phyloP scores from a whole-genome alignment of 2,888 invertebrate genomes.

The Bruchidius siliquastri region DNA sequence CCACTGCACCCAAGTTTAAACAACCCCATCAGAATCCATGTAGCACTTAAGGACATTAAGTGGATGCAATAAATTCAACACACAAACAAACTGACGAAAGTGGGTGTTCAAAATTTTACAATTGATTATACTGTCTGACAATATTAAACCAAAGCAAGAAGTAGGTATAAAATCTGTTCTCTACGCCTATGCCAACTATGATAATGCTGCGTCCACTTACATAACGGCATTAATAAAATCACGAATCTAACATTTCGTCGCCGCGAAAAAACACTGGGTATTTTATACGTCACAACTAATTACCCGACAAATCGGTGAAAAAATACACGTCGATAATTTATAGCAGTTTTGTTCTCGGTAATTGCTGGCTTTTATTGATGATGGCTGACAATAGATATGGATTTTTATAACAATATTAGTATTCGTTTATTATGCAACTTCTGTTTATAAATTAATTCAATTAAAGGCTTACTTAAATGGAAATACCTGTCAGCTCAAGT shows the following conservation, averaged over 20 bases:
- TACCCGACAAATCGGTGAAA: constrained; percentile 8
- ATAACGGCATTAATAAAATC: constrained; percentile 18
- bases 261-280: constrained; percentile 8
- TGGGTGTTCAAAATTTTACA: too few species aligned
- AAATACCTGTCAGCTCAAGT: background rate
- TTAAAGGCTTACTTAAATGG: background rate
- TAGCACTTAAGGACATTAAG: too few species aligned
- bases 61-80: too few species aligned
- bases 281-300: constrained; percentile 13
- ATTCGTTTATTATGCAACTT: background rate
- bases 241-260: constrained; percentile 21
- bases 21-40: too few species aligned
- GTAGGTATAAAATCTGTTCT: background rate
- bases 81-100: too few species aligned
- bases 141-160: too few species aligned
- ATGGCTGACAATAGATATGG: background rate
- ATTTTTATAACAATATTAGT: background rate
- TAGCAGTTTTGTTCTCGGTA: background rate
- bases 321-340: constrained; percentile 3
- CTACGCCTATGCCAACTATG: background rate
- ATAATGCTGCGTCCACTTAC: constrained; percentile 8
- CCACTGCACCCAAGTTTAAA: too few species aligned
- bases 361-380: background rate
- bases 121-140: too few species aligned
- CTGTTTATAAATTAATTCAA: background rate